Conservation (phyloP, 1,140 invertebrate genomes). For the Drosophila simulans region DNA sequence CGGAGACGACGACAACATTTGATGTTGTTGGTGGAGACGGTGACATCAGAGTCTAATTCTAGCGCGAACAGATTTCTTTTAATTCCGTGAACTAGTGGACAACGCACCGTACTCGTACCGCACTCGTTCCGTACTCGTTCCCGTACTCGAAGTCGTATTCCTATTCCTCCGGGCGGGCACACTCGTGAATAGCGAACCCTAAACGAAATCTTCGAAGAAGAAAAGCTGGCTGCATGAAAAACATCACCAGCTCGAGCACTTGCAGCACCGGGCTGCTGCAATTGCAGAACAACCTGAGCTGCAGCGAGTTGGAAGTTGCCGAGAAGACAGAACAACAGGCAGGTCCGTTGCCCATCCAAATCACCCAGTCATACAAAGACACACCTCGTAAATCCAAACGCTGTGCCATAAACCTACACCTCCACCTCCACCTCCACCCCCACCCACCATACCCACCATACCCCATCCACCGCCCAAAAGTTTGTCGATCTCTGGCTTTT, state of each 20-base stretch:
- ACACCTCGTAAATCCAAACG: background rate
- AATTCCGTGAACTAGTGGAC: constrained; percentile 5
- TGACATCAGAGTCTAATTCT: constrained; percentile 60
- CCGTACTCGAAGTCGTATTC: background rate
- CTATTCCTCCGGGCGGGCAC: background rate
- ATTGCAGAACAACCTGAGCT: constrained; percentile 79
- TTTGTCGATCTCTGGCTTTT: background rate
- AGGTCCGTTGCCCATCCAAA: constrained; percentile 57
- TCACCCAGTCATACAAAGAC: background rate
- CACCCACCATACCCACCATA: background rate
- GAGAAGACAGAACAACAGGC: constrained; percentile 67
- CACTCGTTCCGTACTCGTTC: background rate
- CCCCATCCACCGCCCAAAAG: background rate
- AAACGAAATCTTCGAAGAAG: no score
- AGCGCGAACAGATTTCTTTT: constrained; percentile 23
- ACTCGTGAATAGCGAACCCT: background rate
- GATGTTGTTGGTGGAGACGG: constrained; percentile 9
- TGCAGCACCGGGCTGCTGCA: constrained; percentile 82
- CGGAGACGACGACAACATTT: constrained; percentile 11
- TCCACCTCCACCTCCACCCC: background rate
- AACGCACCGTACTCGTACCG: constrained; percentile 14
- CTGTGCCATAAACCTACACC: background rate
- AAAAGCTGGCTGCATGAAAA: constrained; percentile 82
- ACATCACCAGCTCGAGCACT: constrained; percentile 82
- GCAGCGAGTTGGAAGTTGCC: constrained; percentile 74